Evolutionary conservation across 64 coral and sea anemone species (phyloP), one percentile per base, ranked within the genome.

Genomic region (Montipora efflorescens): DNA sequence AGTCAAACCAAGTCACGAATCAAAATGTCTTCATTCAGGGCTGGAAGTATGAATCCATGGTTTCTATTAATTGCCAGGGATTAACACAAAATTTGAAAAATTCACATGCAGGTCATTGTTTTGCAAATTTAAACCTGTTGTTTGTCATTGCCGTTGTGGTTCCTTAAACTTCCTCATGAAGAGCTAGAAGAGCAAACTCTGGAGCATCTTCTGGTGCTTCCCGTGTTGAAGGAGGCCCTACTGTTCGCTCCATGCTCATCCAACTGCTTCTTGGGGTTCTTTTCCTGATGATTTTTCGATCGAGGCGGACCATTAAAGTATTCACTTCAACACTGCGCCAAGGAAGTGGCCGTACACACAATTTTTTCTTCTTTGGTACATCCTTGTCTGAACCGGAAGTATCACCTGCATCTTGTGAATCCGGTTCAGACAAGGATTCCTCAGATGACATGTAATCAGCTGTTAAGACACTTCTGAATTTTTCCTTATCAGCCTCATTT

Each of bases 371-470:
- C 25, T 25, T 25, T 25, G 25, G 25, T 25, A 25, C 25, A 25
- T 25, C 25, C 25, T 25, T 0, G 25, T 74, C 70, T 74, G 70
- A 74, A 74, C 70, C 70, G 21, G 70, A 74, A 22, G 70, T 25
- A 21, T 74, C 70, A 43, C 70, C n/a, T 21, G 19, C 70, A 74
- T 74, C n/a, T 10, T 8, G n/a, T 74, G 70, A 74, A 15, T 81
- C 52, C 8, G 79, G 51, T 62, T 90, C 88, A 61, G 88, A 90
- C 51, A 78, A 36, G 19, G 88, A 90, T 76, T 90, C 75, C 45
- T 90, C 88, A 4, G 88, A 90, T 9, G 88, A 90, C 88, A 90
- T 90, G 47, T 66, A 90, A 15, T 90, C 88, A 25, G 61, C 19
- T 46, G 57, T 18, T 76, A 90, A 79, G 6, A 44, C 25, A 7